phyloP scores from a whole-genome alignment of 2,888 invertebrate genomes.

The Yponomeuta plumbellus region DNA sequence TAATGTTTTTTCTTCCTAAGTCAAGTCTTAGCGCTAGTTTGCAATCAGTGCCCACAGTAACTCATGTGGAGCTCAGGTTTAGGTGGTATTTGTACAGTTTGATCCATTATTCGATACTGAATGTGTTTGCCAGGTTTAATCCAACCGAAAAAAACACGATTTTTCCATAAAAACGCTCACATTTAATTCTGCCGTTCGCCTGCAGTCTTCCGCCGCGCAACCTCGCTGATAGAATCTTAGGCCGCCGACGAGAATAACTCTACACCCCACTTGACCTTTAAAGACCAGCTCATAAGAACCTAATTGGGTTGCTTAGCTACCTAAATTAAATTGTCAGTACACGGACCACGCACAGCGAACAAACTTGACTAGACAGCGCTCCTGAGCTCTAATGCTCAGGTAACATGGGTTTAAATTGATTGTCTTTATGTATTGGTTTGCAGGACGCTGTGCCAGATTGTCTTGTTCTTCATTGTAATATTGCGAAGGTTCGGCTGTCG shows the following conservation, averaged over 20 bases:
- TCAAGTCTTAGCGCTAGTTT: no score
- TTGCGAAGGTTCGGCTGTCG: not conserved
- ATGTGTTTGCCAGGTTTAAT: not conserved
- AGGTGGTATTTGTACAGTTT: no score
- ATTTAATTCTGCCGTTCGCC: constrained; percentile 2
- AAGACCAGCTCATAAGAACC: not conserved
- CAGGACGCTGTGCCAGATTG: constrained; percentile 1
- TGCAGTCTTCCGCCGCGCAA: constrained; percentile 12
- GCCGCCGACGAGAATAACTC: not conserved
- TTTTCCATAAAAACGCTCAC: not conserved
- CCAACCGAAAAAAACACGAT: not conserved
- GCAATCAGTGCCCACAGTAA: no score
- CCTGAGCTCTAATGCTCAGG: not conserved
- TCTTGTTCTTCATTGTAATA: constrained; percentile 8
- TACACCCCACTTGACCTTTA: constrained; percentile 1
- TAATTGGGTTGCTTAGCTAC: not conserved
- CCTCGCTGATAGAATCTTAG: constrained; percentile 11
- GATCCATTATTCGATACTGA: no score
- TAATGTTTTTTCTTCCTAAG: no score
- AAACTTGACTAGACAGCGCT: not conserved
- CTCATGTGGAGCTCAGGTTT: no score
- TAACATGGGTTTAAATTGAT: not conserved
- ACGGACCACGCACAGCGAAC: not conserved
- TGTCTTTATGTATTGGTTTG: not conserved
- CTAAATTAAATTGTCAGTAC: not conserved